Base-by-base conservation (phyloP, 2,113 vertebrate genomes). In the Aptenodytes forsteri region DNA sequence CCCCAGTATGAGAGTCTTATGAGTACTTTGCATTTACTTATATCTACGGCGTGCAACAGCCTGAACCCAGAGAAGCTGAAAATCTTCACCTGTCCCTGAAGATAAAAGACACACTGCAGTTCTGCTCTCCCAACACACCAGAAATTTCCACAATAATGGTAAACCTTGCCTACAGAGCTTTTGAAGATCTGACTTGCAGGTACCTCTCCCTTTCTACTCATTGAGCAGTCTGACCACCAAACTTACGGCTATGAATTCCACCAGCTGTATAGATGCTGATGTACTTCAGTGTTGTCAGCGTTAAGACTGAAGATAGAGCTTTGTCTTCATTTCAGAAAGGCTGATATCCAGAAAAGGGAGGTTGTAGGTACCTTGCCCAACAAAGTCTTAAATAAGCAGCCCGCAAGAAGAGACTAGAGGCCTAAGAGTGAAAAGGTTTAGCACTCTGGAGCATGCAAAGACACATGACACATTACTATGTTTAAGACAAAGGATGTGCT, bases 141-240 rank as follows among this genome's bases (percentile, higher is more conserved):
- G 30, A 77, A 72, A 47, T 85, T 83, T 80, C 21, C 22, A 58
- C n/a, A 62, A 5, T 29, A 36, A 50, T 9, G 6, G 30, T 49
- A 73, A 62, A 54, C 34, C 6, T 91, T n/a, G 2, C 16, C 47
- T 87, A 10, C 0, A 2, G 32, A 87, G 20, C 13, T 91, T 87
- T 55, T 46, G 49, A 65, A 87, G 27, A 15, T 58, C 23, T 65
- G 27, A 34, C 21, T 34, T 6, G 4, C 16, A 73, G 16, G 38
- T 21, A 32, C 2, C 5, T 29, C 13, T 55, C n/a, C 27, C 13
- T 17, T 11, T 49, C 38, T 64, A 83, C 59, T 3, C 0, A 0
- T 49, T 76, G 30, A 55, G 16, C n/a, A 38, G 40, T 50, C 15
- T 72, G 62, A 38, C 22, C 22, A 67, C 22, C 20, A 50, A 52